A percentile compares a stretch with the other conserved stretches of the same genome.
These are phyloP conservation scores for Erinaceus europaeus DNA, from an alignment of 2,113 vertebrate species.

Conservation along the genomic window DNA sequence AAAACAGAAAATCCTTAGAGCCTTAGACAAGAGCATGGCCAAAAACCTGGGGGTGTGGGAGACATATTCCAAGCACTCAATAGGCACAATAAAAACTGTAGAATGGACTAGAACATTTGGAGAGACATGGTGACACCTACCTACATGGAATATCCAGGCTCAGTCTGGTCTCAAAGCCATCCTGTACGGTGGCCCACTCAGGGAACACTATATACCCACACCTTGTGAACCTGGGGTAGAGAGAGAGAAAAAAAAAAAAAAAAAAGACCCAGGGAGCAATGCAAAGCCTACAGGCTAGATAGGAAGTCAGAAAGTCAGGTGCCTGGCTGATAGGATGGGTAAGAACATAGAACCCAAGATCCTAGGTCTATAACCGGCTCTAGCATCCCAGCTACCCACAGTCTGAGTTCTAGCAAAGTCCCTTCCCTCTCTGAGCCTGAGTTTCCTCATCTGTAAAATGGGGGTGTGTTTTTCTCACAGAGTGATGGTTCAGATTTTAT, in stretches of 20 bases:
- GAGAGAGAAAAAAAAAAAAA: no score
- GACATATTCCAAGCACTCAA: not conserved
- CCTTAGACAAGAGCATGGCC: not conserved
- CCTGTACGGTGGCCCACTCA: not conserved
- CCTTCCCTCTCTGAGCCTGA: not conserved
- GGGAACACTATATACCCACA: not conserved
- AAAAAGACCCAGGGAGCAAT: not conserved
- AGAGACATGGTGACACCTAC: not conserved
- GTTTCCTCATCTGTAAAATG: not conserved
- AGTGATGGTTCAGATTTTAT: not conserved
- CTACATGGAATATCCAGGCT: not conserved
- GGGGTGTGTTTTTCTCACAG: not conserved
- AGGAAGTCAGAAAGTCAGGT: not conserved
- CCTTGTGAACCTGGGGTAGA: not conserved
- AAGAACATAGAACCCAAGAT: not conserved
- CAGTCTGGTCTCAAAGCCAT: not conserved
- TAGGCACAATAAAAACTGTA: not conserved
- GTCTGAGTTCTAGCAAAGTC: not conserved
- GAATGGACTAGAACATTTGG: not conserved
- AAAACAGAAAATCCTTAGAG: constrained; percentile 54
- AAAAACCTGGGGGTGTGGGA: not conserved
- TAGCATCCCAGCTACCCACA: not conserved
- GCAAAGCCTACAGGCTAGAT: not conserved
- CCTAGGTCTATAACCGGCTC: not conserved
- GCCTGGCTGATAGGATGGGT: not conserved